Conservation (phyloP, 2,113 vertebrate genomes). For the Stercorarius parasiticus region DNA sequence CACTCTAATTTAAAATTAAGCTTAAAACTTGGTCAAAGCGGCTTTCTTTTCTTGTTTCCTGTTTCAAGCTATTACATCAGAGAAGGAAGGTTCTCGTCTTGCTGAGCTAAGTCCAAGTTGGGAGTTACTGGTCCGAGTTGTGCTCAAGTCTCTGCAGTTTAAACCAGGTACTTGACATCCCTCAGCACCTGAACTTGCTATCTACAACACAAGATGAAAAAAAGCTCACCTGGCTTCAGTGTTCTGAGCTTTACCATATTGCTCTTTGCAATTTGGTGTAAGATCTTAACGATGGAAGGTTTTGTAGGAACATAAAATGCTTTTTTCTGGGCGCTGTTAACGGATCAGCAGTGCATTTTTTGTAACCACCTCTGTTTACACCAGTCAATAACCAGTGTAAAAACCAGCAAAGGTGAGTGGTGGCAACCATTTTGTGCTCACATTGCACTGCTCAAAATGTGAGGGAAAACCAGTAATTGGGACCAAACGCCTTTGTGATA, state of each 20-base stretch:
- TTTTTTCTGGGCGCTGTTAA: not conserved
- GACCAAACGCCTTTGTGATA: not conserved
- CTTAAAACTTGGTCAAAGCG: not conserved
- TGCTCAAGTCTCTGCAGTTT: not conserved
- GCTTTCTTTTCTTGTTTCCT: not conserved
- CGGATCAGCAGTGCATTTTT: not conserved
- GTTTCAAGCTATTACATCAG: not conserved
- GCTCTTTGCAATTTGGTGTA: not conserved
- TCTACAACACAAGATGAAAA: not conserved
- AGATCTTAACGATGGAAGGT: not conserved
- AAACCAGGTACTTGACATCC: not conserved
- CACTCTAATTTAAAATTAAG: not conserved
- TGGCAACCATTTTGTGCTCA: not conserved
- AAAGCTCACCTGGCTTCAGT: not conserved
- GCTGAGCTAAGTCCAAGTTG: not conserved
- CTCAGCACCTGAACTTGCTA: not conserved
- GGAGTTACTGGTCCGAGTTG: not conserved
- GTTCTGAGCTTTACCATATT: not conserved
- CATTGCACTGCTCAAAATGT: not conserved
- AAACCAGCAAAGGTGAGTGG: not conserved
- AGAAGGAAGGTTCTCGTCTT: not conserved
- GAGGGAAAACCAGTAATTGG: not conserved
- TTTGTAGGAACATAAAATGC: not conserved
- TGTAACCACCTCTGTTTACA: not conserved
- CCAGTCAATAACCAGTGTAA: not conserved